Percentiles rank a stretch among this genome's conserved stretches.
These are phyloP conservation scores for Chamaea fasciata DNA, from an alignment of 2,113 vertebrate species.

Conservation along the genomic window DNA sequence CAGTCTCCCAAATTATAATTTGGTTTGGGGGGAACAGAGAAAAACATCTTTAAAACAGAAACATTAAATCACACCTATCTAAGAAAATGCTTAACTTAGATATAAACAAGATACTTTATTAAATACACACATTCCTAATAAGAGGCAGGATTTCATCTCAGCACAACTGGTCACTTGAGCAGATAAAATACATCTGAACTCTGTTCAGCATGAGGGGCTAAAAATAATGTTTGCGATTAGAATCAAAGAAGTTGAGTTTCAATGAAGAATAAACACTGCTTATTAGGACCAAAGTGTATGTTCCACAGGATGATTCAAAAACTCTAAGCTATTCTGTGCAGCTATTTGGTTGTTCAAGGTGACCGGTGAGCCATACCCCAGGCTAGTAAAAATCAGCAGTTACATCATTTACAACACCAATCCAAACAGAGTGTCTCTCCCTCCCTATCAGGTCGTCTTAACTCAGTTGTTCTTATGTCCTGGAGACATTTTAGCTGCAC, in stretches of 20 bases:
- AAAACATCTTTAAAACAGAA: background rate
- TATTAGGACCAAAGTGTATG: background rate
- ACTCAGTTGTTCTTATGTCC: background rate
- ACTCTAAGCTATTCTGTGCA: background rate
- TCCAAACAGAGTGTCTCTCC: background rate
- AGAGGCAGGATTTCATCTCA: background rate
- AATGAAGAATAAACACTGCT: background rate
- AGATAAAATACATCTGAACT: conserved; percentile 4
- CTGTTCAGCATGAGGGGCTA: background rate
- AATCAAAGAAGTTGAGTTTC: background rate
- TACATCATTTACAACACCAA: background rate
- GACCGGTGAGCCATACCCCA: background rate
- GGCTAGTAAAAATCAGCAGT: conserved; percentile 12
- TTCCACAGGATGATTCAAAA: conserved; percentile 8
- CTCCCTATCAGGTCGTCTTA: background rate
- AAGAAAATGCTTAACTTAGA: background rate
- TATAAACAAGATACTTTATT: background rate
- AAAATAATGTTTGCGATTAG: background rate
- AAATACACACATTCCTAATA: background rate
- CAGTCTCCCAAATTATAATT: background rate
- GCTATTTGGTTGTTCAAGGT: conserved; percentile 22
- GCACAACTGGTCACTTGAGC: background rate
- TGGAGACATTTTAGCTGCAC: background rate
- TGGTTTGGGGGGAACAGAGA: background rate
- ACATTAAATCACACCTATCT: background rate